Evolutionary conservation across 2,888 invertebrate genomes (phyloP).

Genomic region (Thereva unica): DNA sequence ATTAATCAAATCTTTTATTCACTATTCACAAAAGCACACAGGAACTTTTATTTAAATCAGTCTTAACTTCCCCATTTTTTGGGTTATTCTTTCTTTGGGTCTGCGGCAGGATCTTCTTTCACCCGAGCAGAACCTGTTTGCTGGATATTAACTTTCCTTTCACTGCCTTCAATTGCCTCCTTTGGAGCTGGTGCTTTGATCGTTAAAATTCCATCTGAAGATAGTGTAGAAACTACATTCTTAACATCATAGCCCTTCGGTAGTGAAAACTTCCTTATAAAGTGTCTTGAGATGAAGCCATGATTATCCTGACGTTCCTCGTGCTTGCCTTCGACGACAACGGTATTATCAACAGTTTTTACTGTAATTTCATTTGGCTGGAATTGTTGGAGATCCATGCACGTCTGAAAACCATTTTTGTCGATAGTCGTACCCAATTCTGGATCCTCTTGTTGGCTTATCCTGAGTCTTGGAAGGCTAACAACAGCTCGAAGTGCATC

Average conservation of each 20-base stretch:
- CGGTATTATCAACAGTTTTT: constrained; percentile 72
- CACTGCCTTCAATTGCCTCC: constrained; percentile 53
- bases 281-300: constrained; percentile 75
- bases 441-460: no score
- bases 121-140: constrained; percentile 63
- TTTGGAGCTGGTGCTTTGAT: constrained; percentile 61
- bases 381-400: constrained; percentile 77
- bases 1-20: no score
- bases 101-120: no score
- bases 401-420: constrained; percentile 72
- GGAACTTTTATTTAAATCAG: no score
- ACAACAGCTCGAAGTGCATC: no score
- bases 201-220: constrained; percentile 74
- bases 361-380: constrained; percentile 78
- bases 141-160: constrained; percentile 64
- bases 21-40: no score
- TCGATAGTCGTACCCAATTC: constrained; percentile 47
- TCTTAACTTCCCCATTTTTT: no score
- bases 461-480: no score
- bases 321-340: constrained; percentile 78
- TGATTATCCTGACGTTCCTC: constrained; percentile 75
- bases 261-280: constrained; percentile 73
- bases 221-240: constrained; percentile 72
- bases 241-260: constrained; percentile 77
- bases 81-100: no score